Base-by-base conservation (phyloP, 2,113 vertebrate species). In the Engystomops pustulosus region DNA sequence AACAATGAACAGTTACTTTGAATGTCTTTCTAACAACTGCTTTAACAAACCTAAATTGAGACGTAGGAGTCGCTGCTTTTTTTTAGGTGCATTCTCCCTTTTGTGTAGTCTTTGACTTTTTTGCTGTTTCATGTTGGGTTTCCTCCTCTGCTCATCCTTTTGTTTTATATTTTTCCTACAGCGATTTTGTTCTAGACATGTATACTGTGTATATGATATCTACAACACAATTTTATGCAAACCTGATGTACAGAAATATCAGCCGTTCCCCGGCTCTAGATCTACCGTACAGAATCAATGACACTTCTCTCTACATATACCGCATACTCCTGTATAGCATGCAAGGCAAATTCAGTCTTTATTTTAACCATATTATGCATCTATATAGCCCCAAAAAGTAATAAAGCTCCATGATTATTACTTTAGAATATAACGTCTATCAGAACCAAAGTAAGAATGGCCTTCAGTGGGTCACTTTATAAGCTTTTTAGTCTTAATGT, bases 111-210 rank as follows among this genome's bases (percentile, higher is more conserved):
- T 53, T 36, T 71, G 36, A 58, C 34, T 60, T 55, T 18, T 27
- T 70, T 58, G 18, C 38, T 23, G 17, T 65, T 77, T 84, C 30
- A 65, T 65, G 41, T 77, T 77, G 51, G 53, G 68, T 67, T 34
- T 53, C 17, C 15, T 3, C 38, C 70, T 10, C 41, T 27, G 6
- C 71, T 76, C 27, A 3, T 77, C n/a, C 18, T n/a, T 9, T 36
- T 67, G 20, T 67, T 25, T 38, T 10, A n/a, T 67, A n/a, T 67
- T 30, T 65, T 34, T 62, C 27, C 6, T 11, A 25, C 30, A 68
- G 30, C 20, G 32, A 36, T 36, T 36, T 69, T 69, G 10, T 0
- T 4, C 11, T 10, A 69, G 34, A 69, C 3, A n/a, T 41, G 23
- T n/a, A 38, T 7, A 69, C n/a, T n/a, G 18, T 9, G 11, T 9